phyloP scores from a whole-genome alignment of 2,113 vertebrate genomes.

The Xenopus borealis region DNA sequence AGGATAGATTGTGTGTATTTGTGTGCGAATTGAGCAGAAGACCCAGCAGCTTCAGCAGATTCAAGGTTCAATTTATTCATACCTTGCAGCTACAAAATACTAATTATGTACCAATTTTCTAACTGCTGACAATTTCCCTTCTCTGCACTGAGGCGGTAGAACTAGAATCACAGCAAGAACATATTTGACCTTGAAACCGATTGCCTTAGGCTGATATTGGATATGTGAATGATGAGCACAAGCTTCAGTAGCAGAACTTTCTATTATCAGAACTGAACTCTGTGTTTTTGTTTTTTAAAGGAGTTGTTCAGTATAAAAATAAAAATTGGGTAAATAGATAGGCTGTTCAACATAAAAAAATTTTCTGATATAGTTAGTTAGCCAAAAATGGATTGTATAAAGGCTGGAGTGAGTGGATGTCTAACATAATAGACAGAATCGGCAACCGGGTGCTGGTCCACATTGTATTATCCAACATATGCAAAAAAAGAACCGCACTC shows the following conservation, averaged over 20 bases:
- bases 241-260: slow-evolving; percentile 1
- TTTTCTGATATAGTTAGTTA: no score
- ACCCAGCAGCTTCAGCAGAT: slow-evolving; percentile 34
- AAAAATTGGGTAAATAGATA: no score
- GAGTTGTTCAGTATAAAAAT: no score
- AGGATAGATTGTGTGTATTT: not conserved
- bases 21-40: accelerated
- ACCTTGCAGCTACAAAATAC: slow-evolving; percentile 1
- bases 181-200: slow-evolving; percentile 33
- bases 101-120: slow-evolving; percentile 36
- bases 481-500: no score
- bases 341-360: no score
- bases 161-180: slow-evolving; percentile 37
- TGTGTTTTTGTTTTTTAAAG: no score
- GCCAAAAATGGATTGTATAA: no score
- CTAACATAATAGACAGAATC: no score
- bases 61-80: slow-evolving; percentile 30
- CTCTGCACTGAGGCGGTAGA: not conserved
- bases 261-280: not conserved
- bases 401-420: no score
- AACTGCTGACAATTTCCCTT: slow-evolving; percentile 29
- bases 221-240: slow-evolving; percentile 13
- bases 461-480: no score
- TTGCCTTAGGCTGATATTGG: slow-evolving; percentile 14
- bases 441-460: no score